A percentile compares a stretch with the other conserved stretches of the same genome.
Evolutionary conservation across 1,140 invertebrate genomes (phyloP).

Genomic region (Zeugodacus cucurbitae): DNA sequence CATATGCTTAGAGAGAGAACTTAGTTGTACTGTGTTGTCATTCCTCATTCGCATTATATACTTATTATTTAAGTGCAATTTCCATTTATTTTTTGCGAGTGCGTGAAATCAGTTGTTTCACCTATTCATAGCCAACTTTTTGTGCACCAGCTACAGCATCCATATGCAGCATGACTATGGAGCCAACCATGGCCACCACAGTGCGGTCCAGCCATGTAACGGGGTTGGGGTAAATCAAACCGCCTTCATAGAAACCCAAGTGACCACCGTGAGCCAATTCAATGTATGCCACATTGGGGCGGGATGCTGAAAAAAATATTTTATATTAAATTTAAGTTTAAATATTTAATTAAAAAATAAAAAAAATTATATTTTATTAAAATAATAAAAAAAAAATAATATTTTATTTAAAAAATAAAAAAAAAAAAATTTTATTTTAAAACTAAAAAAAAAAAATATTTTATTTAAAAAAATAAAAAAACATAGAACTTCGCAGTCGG

Average conservation of each 20-base stretch:
- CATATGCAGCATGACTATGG: slow-evolving; percentile 66
- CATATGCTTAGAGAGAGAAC: background rate
- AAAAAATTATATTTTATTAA: background rate
- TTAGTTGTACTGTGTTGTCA: background rate
- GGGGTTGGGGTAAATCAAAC: slow-evolving; percentile 83
- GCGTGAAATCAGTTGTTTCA: background rate
- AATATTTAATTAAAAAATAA: background rate
- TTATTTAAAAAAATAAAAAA: slow-evolving; percentile 40
- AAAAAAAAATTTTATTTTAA: background rate
- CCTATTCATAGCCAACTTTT: slow-evolving; percentile 2
- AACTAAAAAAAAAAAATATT: background rate
- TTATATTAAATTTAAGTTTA: background rate
- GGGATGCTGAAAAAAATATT: slow-evolving; percentile 72
- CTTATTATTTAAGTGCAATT: background rate
- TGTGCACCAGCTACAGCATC: slow-evolving; percentile 45
- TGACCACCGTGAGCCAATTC: slow-evolving; percentile 91
- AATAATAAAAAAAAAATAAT: background rate
- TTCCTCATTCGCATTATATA: background rate
- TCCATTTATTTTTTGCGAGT: background rate
- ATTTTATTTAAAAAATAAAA: background rate
- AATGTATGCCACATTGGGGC: slow-evolving; percentile 78
- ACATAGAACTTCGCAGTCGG: slow-evolving; percentile 72
- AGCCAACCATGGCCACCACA: slow-evolving; percentile 78
- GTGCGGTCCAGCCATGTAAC: slow-evolving; percentile 91
- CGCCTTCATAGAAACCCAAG: slow-evolving; percentile 92